Evolutionary conservation across 2,797 vertebrate species (phyloP).

Genomic region (Spondyliosoma cantharus): DNA sequence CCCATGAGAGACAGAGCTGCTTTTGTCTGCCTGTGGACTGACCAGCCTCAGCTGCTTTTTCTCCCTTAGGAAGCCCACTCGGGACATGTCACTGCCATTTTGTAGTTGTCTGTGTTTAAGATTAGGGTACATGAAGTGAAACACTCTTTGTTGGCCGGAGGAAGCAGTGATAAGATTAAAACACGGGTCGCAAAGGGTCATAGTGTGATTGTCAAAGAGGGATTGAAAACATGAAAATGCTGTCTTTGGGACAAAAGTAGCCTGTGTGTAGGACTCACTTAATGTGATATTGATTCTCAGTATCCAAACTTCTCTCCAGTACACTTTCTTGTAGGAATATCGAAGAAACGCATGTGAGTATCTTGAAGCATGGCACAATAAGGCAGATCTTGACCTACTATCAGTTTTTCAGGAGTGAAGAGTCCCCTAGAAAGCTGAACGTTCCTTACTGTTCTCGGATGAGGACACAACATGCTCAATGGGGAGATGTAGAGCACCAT

Average conservation of each 20-base stretch:
- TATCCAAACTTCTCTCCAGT: not conserved
- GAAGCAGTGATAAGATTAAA: conserved; percentile 70
- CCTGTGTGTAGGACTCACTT: not conserved
- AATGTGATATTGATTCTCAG: conserved; percentile 13
- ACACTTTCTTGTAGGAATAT: conserved; percentile 4
- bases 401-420: not conserved
- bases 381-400: not conserved
- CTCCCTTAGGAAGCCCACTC: conserved; percentile 59
- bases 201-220: conserved; percentile 8
- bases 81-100: conserved; percentile 61
- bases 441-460: conserved; percentile 30
- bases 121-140: conserved; percentile 64
- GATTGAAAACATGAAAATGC: not conserved
- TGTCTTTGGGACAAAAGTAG: not conserved
- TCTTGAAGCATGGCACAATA: conserved; percentile 5
- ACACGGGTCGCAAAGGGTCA: not conserved
- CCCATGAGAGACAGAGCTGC: conserved; percentile 66
- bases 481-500: conserved; percentile 48
- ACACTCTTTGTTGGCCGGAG: conserved; percentile 61
- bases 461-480: conserved; percentile 44
- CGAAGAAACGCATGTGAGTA: not conserved
- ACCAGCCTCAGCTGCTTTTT: conserved; percentile 69
- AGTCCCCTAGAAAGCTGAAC: not conserved
- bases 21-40: conserved; percentile 69
- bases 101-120: conserved; percentile 64